Evolutionary conservation across 2,888 invertebrate genomes (phyloP).

Genomic region (Morpho achilles): DNA sequence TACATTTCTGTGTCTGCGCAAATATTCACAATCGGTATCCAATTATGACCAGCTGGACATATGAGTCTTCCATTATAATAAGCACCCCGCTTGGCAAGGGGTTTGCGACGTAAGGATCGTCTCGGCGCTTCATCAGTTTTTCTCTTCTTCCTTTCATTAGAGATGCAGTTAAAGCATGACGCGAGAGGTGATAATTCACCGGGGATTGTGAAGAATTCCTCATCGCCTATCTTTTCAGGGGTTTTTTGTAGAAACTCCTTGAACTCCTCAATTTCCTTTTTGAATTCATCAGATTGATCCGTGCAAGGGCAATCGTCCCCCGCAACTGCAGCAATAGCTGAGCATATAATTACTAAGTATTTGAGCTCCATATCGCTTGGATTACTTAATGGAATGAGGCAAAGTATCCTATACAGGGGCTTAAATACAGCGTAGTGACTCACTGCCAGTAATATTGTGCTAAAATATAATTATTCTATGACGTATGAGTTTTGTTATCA

Average conservation of each 20-base stretch:
- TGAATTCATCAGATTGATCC: slow-evolving; percentile 24
- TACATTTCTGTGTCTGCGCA: background rate
- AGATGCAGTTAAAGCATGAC: slow-evolving; percentile 35
- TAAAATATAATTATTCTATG: slow-evolving; percentile 6
- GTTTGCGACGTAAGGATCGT: background rate
- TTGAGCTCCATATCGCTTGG: slow-evolving; percentile 6
- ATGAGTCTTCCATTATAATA: background rate
- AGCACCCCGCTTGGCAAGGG: background rate
- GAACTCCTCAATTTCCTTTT: slow-evolving; percentile 23
- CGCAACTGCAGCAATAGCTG: background rate
- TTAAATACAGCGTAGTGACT: slow-evolving; percentile 2
- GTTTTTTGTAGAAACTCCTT: slow-evolving; percentile 25
- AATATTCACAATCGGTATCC: background rate
- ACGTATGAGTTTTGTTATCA: slow-evolving; percentile 6
- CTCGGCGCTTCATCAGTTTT: background rate
- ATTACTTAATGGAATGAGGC: background rate
- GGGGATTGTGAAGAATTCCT: slow-evolving; percentile 28
- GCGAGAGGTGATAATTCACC: slow-evolving; percentile 32
- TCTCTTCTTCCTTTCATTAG: slow-evolving; percentile 27
- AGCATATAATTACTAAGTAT: slow-evolving; percentile 7
- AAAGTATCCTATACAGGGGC: background rate
- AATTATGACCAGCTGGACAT: background rate
- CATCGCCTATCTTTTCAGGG: slow-evolving; percentile 10
- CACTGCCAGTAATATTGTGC: background rate
- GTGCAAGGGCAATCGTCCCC: background rate